Conservation (phyloP, 2,797 vertebrate species). For the Muscicapa striata region DNA sequence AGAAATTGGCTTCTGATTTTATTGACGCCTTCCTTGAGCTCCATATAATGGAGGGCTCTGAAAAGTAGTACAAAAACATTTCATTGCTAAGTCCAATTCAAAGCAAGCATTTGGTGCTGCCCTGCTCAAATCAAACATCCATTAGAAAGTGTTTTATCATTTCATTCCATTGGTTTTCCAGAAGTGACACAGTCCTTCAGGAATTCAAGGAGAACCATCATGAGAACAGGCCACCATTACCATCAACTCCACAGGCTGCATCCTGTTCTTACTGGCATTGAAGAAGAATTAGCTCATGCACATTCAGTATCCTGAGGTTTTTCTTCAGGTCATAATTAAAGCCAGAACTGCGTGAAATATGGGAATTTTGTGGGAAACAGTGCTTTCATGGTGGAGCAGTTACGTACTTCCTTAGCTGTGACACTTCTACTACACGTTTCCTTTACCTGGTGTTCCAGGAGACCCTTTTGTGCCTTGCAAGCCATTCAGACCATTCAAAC, state of each 20-base stretch:
- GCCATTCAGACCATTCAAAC: constrained; percentile 91
- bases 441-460: constrained; percentile 88
- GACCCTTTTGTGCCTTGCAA: constrained; percentile 89
- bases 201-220: not conserved
- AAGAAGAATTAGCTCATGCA: not conserved
- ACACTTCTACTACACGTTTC: not conserved
- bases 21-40: not conserved
- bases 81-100: not conserved
- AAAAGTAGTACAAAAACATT: not conserved
- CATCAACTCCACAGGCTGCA: not conserved
- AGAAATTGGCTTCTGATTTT: not conserved
- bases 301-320: not conserved
- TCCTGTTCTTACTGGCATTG: not conserved
- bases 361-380: not conserved
- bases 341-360: not conserved
- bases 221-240: not conserved
- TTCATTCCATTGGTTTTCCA: not conserved
- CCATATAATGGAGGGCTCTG: not conserved
- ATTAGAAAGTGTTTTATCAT: not conserved
- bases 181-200: not conserved
- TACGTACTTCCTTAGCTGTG: not conserved
- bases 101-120: not conserved
- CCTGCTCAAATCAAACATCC: not conserved
- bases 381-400: not conserved
- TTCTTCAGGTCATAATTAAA: not conserved